phyloP scores from a whole-genome alignment of 2,888 invertebrate genomes.

The Drosophila parthenogenetica region DNA sequence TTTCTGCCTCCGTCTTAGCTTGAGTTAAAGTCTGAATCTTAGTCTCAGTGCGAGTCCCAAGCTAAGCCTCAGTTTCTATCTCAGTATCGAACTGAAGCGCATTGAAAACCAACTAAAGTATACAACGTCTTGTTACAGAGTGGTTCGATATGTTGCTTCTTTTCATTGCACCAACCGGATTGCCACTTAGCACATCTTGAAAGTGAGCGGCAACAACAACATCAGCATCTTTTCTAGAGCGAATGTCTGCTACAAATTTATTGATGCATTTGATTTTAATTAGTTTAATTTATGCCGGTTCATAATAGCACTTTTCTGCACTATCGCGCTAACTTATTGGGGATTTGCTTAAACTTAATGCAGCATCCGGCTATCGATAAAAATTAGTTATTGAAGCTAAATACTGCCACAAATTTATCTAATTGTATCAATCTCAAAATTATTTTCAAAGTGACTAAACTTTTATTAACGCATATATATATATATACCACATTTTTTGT shows the following conservation, averaged over 20 bases:
- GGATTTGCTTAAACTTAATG: conserved; percentile 32
- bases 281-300: conserved; percentile 78
- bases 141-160: conserved; percentile 40
- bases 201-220: conserved; percentile 63
- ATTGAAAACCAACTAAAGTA: conserved; percentile 58
- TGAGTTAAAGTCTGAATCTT: conserved; percentile 21
- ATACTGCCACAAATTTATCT: too few species aligned
- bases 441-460: too few species aligned
- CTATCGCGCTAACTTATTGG: conserved; percentile 12
- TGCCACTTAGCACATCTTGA: conserved; percentile 66
- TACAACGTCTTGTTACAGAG: conserved; percentile 14
- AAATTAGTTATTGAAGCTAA: too few species aligned
- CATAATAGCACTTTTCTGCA: conserved; percentile 52
- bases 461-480: too few species aligned
- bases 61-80: conserved; percentile 37
- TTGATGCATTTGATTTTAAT: conserved; percentile 74
- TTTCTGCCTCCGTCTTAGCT: conserved; percentile 23
- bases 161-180: conserved; percentile 62
- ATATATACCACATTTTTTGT: too few species aligned
- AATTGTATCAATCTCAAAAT: too few species aligned
- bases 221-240: conserved; percentile 73
- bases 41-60: conserved; percentile 23
- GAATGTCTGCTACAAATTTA: conserved; percentile 68
- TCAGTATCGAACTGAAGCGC: conserved; percentile 62
- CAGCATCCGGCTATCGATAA: conserved; percentile 25